Base-by-base conservation (phyloP, 2,888 invertebrate genomes). In the Merodon equestris region DNA sequence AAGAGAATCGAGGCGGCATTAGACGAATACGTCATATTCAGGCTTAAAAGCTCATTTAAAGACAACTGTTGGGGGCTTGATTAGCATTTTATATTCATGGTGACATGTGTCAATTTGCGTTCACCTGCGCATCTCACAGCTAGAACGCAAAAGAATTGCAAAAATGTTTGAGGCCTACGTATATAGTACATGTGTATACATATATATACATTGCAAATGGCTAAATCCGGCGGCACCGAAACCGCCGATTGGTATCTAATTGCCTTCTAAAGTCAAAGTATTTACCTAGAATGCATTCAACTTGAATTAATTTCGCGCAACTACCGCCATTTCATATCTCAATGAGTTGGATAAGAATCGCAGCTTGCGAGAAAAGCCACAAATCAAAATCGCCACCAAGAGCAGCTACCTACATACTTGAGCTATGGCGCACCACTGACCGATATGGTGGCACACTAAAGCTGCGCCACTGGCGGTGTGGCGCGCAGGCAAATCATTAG, bases 401-500 rank as follows among this genome's bases (percentile, higher is more conserved):
- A 4, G 27, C 7, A 27, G 27, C n/a, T n/a, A 27, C 3, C 27
- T 27, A 27, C 27, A 2, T 27, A 27, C 27, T 27, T 42, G 10
- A 36, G 40, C 64, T 44, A 63, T 56, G 51, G 36, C 50, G 7
- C 36, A 36, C 13, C 14, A 36, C 34, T 48, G 45, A 13, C 27
- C 44, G 27, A 50, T 56, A 14, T 42, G 74, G 50, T 51, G 51
- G 27, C 17, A 40, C 56, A 13, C 15, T 19, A 18, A 19, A 10
- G 38, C 66, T n/a, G 58, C 54, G 50, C 18, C 51, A 67, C 53
- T 73, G 56, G 12, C 42, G 36, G 53, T 67, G 64, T 14, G 63
- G 68, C 27, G 27, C 27, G 27, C 27, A 74, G 74, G 73, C 58
- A 79, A 74, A 82, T 87, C 87, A 87, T 87, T 87, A 86, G 87